A percentile compares a stretch with the other conserved stretches of the same genome.
phyloP scores from a whole-genome alignment of 2,888 invertebrate species.

The Tanytarsus gracilentus region DNA sequence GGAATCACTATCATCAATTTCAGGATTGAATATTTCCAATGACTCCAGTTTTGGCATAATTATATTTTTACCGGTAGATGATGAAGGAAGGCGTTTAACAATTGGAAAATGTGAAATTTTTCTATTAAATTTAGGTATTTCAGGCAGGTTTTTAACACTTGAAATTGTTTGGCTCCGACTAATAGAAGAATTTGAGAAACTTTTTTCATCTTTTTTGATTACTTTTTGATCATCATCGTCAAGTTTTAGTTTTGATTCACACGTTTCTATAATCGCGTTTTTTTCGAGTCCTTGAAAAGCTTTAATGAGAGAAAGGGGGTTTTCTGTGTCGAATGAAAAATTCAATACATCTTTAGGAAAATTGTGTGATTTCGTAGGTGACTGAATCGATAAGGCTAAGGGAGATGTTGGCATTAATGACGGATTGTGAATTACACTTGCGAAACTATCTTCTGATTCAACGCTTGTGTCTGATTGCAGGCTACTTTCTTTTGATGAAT shows the following conservation, averaged over 20 bases:
- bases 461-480: slow-evolving; percentile 89
- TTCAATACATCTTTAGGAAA: no score
- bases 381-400: slow-evolving; percentile 40
- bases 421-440: slow-evolving; percentile 84
- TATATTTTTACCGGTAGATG: slow-evolving; percentile 53
- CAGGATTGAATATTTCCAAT: slow-evolving; percentile 79
- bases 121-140: slow-evolving; percentile 51
- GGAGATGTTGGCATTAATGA: slow-evolving; percentile 72
- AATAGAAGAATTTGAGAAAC: no score
- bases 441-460: slow-evolving; percentile 88
- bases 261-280: no score
- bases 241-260: no score
- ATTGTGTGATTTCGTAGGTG: slow-evolving; percentile 47
- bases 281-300: no score
- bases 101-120: slow-evolving; percentile 54
- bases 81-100: slow-evolving; percentile 57
- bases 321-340: no score
- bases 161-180: slow-evolving; percentile 50
- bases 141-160: slow-evolving; percentile 52
- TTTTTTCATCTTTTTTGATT: no score
- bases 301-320: no score
- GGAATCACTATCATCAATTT: slow-evolving; percentile 83
- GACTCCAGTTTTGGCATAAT: slow-evolving; percentile 67
- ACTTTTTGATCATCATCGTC: no score
- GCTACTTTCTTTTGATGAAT: slow-evolving; percentile 80